Evolutionary conservation across 1,140 invertebrate species (phyloP).

Genomic region (Hyphantria cunea): DNA sequence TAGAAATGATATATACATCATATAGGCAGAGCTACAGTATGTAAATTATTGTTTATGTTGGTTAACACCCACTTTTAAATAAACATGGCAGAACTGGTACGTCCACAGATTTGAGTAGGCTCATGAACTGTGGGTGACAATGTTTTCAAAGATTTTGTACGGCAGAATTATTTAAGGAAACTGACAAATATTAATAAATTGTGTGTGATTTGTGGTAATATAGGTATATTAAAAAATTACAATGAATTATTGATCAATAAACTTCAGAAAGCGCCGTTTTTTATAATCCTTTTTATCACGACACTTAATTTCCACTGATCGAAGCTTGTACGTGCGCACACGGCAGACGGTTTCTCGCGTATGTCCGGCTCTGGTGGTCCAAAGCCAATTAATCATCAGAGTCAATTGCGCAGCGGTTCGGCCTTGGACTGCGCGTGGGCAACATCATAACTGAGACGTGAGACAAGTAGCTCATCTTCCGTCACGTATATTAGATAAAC

Average conservation of each 20-base stretch:
- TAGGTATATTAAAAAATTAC: not conserved
- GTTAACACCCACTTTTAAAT: conserved; percentile 18
- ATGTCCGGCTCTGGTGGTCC: conserved; percentile 71
- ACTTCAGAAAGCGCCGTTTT: not conserved
- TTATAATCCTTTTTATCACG: not conserved
- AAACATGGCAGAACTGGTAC: conserved; percentile 31
- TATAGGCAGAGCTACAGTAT: conserved; percentile 34
- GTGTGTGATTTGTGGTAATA: not conserved
- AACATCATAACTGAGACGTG: conserved; percentile 65
- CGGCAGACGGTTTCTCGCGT: conserved; percentile 46
- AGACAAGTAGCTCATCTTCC: conserved; percentile 55
- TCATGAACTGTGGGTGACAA: conserved; percentile 34
- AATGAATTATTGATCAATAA: not conserved
- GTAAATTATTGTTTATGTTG: conserved; percentile 4
- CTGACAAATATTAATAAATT: not conserved
- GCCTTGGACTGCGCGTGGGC: conserved; percentile 72
- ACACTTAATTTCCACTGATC: conserved; percentile 21
- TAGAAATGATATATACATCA: conserved; percentile 40
- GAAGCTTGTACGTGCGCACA: conserved; percentile 22
- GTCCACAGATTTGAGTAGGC: conserved; percentile 38
- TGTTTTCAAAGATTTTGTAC: conserved; percentile 29
- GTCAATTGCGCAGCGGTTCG: conserved; percentile 72
- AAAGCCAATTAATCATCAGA: conserved; percentile 71
- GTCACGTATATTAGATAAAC: not conserved
- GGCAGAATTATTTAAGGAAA: not conserved